Conservation (phyloP, 2,888 invertebrate species). For the Scaptomyza reducta region DNA sequence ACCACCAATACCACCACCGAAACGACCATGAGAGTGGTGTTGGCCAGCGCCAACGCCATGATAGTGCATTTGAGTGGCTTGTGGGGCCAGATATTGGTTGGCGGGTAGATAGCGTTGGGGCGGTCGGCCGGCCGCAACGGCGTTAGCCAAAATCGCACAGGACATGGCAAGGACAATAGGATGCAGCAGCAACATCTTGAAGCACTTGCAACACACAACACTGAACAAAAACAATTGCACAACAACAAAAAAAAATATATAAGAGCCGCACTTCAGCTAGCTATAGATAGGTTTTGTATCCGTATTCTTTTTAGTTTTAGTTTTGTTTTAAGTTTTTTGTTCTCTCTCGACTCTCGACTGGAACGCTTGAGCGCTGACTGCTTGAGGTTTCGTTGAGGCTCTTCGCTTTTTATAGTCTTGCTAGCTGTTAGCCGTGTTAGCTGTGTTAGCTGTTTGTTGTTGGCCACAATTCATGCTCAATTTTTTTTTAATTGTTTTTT, state of each 20-base stretch:
- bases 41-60: conserved; percentile 61
- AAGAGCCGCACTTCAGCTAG: conserved; percentile 2
- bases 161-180: conserved; percentile 37
- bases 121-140: conserved; percentile 68
- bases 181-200: conserved; percentile 57
- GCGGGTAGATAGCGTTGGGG: conserved; percentile 80
- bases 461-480: conserved; percentile 54
- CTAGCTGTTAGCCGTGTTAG: no score
- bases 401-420: conserved; percentile 70
- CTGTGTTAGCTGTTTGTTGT: conserved; percentile 6
- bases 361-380: conserved; percentile 46
- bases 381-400: conserved; percentile 32
- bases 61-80: conserved; percentile 67
- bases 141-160: conserved; percentile 53
- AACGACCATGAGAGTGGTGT: conserved; percentile 22
- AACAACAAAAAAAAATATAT: background rate
- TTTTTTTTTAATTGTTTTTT: conserved; percentile 64
- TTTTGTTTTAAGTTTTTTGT: background rate
- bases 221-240: conserved; percentile 14
- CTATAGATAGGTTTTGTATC: conserved; percentile 10
- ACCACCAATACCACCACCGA: conserved; percentile 14
- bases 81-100: conserved; percentile 73
- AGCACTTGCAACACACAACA: conserved; percentile 19
- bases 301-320: background rate
- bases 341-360: conserved; percentile 19